Base-by-base conservation (phyloP, 2,113 vertebrate genomes). In the Scolopax mira region DNA sequence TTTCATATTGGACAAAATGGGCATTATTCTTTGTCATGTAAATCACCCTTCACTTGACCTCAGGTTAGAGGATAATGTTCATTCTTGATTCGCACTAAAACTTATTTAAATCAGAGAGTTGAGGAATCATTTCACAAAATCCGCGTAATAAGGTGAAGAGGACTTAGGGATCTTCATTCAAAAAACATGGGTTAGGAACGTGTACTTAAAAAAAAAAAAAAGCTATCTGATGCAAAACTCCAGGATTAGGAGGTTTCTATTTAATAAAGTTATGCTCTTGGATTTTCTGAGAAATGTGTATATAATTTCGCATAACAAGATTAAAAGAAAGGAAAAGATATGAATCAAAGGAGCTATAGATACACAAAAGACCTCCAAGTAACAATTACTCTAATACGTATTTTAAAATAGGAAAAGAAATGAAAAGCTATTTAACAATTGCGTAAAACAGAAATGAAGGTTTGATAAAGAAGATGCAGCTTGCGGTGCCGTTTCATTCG, bases 21-120 rank as follows among this genome's bases (percentile, higher is more conserved):
- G 73, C 87, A 94, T 95, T 95, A 92, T 95, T 94, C 90, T 96
- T 97, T 97, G 80, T 96, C 87, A 90, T 96, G 95, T 77, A 97
- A 97, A 97, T 97, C 86, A 85, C 66, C 62, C 46, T 94, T 96
- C 94, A 96, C 94, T 95, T 95, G 96, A 95, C 93, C 87, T 88
- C 94, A 94, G 85, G 91, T 95, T 96, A 94, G 92, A 69, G 85
- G 94, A 95, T 96, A 95, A 95, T 91, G 93, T 84, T 97, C 82
- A 79, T 91, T 88, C 95, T 85, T 83, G 71, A 85, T 90, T 96
- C 94, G 88, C 91, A 83, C 82, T 92, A 85, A 89, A 97, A 97
- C 89, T 96, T 96, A 85, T 64, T 94, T 89, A 85, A 95, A 96
- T 91, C 48, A 69, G 87, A 92, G 77, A 90, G 80, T 75, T 85